phyloP scores from a whole-genome alignment of 2,797 vertebrate species.

The Diplodus puntazzo region DNA sequence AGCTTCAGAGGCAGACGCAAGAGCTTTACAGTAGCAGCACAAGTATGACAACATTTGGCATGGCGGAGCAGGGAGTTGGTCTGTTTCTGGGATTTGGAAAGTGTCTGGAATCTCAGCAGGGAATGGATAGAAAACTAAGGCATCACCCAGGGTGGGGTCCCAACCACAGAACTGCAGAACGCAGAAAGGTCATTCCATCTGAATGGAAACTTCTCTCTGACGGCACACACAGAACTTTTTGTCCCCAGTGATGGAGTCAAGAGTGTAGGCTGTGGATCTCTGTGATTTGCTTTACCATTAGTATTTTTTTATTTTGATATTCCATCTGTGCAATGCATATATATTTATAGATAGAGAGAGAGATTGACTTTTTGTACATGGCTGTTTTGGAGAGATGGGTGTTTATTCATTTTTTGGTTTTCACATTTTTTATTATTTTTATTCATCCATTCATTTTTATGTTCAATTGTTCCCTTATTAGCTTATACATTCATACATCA shows the following conservation, averaged over 20 bases:
- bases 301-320: background rate
- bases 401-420: too few species aligned
- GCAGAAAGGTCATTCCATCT: conserved; percentile 52
- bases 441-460: background rate
- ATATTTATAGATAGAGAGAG: too few species aligned
- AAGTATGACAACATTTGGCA: conserved; percentile 63
- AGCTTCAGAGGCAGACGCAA: conserved; percentile 38
- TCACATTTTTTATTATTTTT: too few species aligned
- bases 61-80: conserved; percentile 64
- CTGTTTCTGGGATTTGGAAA: conserved; percentile 66
- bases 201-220: conserved; percentile 58
- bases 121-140: conserved; percentile 66
- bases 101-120: conserved; percentile 68
- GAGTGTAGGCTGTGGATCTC: background rate
- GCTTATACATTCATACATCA: background rate
- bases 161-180: conserved; percentile 55
- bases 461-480: background rate
- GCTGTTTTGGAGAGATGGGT: background rate
- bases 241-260: conserved; percentile 29
- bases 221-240: conserved; percentile 33
- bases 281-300: conserved; percentile 4
- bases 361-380: too few species aligned
- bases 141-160: conserved; percentile 71
- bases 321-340: too few species aligned
- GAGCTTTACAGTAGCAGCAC: conserved; percentile 62